Conservation (phyloP, 2,888 invertebrate species). For the Drosophila robusta region DNA sequence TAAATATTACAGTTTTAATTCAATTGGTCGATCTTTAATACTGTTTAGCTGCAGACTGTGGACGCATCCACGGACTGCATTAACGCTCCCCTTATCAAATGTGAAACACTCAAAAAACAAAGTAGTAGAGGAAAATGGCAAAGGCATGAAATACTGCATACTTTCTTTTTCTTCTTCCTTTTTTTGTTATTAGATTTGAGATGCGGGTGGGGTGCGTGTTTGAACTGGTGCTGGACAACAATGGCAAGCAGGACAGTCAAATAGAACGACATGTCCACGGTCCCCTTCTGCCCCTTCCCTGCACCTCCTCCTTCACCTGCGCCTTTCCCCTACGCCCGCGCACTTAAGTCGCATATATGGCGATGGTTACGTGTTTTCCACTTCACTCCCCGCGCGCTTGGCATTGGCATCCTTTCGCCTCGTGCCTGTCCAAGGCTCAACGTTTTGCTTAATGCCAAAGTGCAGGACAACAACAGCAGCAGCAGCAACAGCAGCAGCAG, state of each 20-base stretch:
- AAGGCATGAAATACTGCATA: conserved; percentile 20
- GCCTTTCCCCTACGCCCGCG: conserved; percentile 9
- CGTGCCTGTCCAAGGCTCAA: conserved; percentile 45
- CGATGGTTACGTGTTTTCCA: conserved; percentile 52
- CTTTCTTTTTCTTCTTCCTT: conserved; percentile 4
- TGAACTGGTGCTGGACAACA: conserved; percentile 50
- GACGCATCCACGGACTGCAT: not conserved
- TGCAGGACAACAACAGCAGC: conserved; percentile 49
- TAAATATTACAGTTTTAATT: too few species aligned
- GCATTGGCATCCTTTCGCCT: conserved; percentile 61
- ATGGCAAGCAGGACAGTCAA: conserved; percentile 68
- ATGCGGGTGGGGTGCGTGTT: not conserved
- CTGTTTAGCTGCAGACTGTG: not conserved
- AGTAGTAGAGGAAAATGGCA: not conserved
- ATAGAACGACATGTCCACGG: conserved; percentile 57
- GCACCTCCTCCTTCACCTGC: not conserved
- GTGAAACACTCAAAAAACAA: conserved; percentile 4
- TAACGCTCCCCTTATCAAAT: conserved; percentile 1
- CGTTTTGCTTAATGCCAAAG: conserved; percentile 65
- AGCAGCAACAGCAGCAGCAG: conserved; percentile 25
- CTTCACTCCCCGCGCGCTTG: conserved; percentile 29
- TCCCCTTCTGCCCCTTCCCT: not conserved
- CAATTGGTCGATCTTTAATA: too few species aligned
- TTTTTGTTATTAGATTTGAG: conserved; percentile 32
- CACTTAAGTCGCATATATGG: conserved; percentile 43